A percentile compares a stretch with the other conserved stretches of the same genome.
Conservation (phyloP, 2,113 vertebrate species). For the Hiodon alosoides region DNA sequence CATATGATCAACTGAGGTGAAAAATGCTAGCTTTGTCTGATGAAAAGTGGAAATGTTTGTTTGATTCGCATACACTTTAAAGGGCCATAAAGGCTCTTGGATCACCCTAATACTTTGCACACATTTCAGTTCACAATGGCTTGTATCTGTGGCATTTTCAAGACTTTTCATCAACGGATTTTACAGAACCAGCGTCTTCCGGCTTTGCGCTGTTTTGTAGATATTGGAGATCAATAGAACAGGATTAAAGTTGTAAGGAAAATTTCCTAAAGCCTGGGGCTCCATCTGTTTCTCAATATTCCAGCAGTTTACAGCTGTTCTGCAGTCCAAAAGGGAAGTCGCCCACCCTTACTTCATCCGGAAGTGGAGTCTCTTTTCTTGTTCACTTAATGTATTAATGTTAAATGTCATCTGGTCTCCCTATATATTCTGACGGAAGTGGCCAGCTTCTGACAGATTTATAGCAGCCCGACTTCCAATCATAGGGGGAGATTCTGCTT, state of each 20-base stretch:
- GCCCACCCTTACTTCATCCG: constrained; percentile 26
- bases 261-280: background rate
- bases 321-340: constrained; percentile 25
- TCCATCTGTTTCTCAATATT: constrained; percentile 32
- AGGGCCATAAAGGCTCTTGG: too few relatives aligned
- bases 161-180: too few relatives aligned
- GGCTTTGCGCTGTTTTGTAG: background rate
- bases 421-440: constrained; percentile 32
- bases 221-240: constrained; percentile 11
- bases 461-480: constrained; percentile 29
- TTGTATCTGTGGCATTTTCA: too few relatives aligned
- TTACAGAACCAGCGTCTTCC: too few relatives aligned
- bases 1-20: too few relatives aligned
- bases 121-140: too few relatives aligned
- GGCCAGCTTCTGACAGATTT: constrained; percentile 35
- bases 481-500: constrained; percentile 15
- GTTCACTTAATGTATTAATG: constrained; percentile 39
- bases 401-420: constrained; percentile 32
- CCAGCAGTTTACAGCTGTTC: constrained; percentile 28
- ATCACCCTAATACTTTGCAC: too few relatives aligned
- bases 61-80: too few relatives aligned
- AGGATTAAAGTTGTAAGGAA: constrained; percentile 13
- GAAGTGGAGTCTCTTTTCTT: constrained; percentile 30
- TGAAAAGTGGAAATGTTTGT: too few relatives aligned
- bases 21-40: too few relatives aligned